Percentiles rank a stretch among this genome's conserved stretches.
phyloP scores from a whole-genome alignment of 2,113 vertebrate species.

The Chloropsis cyanopogon region DNA sequence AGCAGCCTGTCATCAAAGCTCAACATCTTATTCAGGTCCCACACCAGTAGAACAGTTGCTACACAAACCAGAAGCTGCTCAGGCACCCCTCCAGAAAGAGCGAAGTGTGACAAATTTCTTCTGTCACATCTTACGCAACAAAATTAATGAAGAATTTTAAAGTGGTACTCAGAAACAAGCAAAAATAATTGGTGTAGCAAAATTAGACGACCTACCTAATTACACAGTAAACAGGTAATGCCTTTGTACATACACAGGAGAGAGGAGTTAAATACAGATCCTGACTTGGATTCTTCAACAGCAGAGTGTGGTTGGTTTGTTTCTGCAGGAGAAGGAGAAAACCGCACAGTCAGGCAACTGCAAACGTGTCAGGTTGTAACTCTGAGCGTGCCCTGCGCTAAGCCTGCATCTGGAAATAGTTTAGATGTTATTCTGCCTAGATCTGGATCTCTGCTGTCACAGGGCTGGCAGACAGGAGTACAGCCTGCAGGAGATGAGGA shows the following conservation, averaged over 20 bases:
- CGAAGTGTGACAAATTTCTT: neutral
- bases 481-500: neutral
- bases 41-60: neutral
- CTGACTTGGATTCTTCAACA: neutral
- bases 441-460: neutral
- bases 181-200: neutral
- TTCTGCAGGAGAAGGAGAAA: neutral
- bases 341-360: rapidly evolving
- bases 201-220: neutral
- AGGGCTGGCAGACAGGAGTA: neutral
- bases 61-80: neutral
- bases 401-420: neutral
- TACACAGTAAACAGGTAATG: neutral
- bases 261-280: neutral
- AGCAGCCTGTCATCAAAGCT: neutral
- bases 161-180: neutral
- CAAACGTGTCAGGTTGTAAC: rapidly evolving
- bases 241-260: neutral
- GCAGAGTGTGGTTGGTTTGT: neutral
- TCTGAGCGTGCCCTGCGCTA: rapidly evolving
- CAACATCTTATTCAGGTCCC: neutral
- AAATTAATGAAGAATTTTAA: neutral
- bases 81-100: neutral
- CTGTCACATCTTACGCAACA: neutral
- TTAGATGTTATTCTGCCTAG: neutral